A percentile compares a stretch with the other conserved stretches of the same genome.
Evolutionary conservation across 2,888 invertebrate species (phyloP).

Genomic region (Ctena decussata): DNA sequence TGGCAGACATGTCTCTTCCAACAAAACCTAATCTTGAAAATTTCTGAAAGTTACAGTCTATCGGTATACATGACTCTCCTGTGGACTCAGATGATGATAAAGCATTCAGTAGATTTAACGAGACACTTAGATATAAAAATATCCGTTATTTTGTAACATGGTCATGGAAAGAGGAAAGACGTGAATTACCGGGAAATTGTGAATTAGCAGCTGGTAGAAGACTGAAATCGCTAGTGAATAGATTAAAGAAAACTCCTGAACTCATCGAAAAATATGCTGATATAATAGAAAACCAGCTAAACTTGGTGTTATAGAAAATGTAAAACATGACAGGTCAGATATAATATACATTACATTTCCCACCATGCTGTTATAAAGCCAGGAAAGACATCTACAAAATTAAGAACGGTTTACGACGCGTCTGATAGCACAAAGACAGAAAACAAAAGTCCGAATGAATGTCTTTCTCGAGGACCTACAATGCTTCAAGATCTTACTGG

Average conservation of each 20-base stretch:
- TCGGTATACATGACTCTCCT: conserved; percentile 3
- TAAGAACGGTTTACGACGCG: no score
- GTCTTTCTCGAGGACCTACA: no score
- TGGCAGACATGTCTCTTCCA: background rate
- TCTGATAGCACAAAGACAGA: no score
- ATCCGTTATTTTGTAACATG: conserved; percentile 24
- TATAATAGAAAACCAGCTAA: conserved; percentile 30
- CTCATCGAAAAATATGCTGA: conserved; percentile 5
- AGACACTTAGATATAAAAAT: conserved; percentile 23
- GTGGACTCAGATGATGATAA: background rate
- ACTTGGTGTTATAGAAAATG: conserved; percentile 38
- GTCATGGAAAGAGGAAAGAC: conserved; percentile 34
- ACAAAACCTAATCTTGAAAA: no score
- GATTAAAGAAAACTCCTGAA: conserved; percentile 13
- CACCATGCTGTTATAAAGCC: no score
- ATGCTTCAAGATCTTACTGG: no score
- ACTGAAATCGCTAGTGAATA: conserved; percentile 20
- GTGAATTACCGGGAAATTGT: conserved; percentile 22
- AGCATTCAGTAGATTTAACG: conserved; percentile 15
- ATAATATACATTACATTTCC: no score
- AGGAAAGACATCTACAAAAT: no score
- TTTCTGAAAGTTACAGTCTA: conserved; percentile 25
- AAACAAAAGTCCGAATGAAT: no score
- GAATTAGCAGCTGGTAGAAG: conserved; percentile 25
- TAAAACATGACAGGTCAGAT: background rate